Conservation (phyloP, 2,113 vertebrate species). For the Spilogale gracilis region DNA sequence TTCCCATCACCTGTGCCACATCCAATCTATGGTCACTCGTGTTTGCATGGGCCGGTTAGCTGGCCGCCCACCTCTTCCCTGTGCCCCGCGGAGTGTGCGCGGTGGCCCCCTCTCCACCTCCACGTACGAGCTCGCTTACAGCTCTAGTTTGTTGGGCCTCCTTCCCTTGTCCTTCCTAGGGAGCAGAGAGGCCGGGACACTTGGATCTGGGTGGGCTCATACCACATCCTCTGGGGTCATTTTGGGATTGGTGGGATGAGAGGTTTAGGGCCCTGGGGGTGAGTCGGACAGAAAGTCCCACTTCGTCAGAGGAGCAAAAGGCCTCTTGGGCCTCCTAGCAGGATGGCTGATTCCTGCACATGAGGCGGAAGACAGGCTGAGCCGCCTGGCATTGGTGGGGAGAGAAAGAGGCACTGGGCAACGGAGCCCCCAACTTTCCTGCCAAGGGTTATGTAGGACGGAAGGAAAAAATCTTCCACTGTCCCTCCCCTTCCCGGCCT, state of each 20-base stretch:
- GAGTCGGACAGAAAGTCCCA: neutral
- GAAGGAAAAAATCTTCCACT: slow-evolving; percentile 46
- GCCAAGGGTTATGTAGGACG: slow-evolving; percentile 62
- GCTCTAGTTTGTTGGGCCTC: neutral
- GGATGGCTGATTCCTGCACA: neutral
- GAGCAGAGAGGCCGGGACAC: neutral
- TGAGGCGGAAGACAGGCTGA: neutral
- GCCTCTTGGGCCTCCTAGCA: neutral
- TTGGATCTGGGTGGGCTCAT: neutral
- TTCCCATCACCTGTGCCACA: neutral
- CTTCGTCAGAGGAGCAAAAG: neutral
- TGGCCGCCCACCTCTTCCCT: neutral
- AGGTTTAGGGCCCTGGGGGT: neutral
- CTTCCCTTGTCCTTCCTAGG: neutral
- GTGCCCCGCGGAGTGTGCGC: neutral
- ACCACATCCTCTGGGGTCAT: neutral
- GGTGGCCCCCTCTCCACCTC: neutral
- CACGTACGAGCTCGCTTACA: neutral
- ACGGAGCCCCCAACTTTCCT: slow-evolving; percentile 26
- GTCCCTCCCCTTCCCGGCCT: slow-evolving; percentile 59
- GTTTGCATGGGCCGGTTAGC: neutral
- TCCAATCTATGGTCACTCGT: too few relatives aligned
- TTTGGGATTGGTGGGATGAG: neutral
- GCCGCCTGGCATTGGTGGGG: neutral
- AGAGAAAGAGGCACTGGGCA: neutral